Percentiles rank a stretch among this genome's conserved stretches.
Evolutionary conservation across 1,140 invertebrate species (phyloP).

Genomic region (Phortica variegata): DNA sequence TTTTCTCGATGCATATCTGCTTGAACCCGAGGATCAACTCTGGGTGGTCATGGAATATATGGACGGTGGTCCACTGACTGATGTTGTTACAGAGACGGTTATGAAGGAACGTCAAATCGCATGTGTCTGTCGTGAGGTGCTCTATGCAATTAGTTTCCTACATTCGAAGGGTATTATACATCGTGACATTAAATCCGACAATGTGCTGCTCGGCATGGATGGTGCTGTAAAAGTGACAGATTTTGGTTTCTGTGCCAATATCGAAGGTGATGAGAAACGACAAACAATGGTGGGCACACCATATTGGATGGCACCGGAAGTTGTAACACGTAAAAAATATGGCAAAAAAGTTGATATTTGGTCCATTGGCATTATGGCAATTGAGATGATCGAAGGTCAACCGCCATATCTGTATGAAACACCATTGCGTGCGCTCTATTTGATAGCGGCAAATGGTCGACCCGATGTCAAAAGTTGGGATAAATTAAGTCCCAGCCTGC

Average conservation of each 20-base stretch:
- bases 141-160: constrained; percentile 89
- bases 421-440: constrained; percentile 88
- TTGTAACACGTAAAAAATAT: constrained; percentile 81
- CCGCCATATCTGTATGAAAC: constrained; percentile 95
- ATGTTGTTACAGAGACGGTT: constrained; percentile 96
- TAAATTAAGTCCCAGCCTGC: constrained; percentile 72
- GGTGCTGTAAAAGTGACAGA: constrained; percentile 96
- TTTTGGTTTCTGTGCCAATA: constrained; percentile 95
- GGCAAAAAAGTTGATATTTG: constrained; percentile 94
- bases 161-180: constrained; percentile 90
- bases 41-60: constrained; percentile 96
- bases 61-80: constrained; percentile 93
- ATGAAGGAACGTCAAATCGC: constrained; percentile 98
- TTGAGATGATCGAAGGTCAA: constrained; percentile 97
- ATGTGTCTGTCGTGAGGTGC: constrained; percentile 88
- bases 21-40: constrained; percentile 81
- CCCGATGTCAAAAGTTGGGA: constrained; percentile 86
- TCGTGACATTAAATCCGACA: constrained; percentile 95
- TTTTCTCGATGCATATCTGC: constrained; percentile 87
- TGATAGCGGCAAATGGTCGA: constrained; percentile 93
- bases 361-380: constrained; percentile 94
- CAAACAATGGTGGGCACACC: constrained; percentile 95
- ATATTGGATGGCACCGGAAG: constrained; percentile 88
- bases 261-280: constrained; percentile 88
- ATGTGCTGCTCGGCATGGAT: constrained; percentile 94